Base-by-base conservation (phyloP, 2,113 vertebrate species). In the Elaphurus davidianus region DNA sequence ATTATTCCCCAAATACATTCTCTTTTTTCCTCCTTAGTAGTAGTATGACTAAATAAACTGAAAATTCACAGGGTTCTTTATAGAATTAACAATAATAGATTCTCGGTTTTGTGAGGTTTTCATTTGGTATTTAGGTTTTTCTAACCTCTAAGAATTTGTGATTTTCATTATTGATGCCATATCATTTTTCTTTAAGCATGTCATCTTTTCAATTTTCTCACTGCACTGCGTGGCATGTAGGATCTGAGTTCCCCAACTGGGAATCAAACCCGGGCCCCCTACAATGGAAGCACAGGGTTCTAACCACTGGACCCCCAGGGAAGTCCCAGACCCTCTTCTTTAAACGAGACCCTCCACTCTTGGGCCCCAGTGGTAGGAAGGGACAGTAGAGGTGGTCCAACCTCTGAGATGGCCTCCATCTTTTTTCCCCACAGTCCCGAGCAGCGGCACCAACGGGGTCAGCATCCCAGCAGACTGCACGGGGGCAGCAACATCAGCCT, bases 381-480 rank as follows among this genome's bases (percentile, higher is more conserved):
- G 50, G 33, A 89, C 16, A 19, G 93, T 8, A 3, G 14, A 52
- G 1, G 16, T 28, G 36, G 43, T 5, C 14, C 19, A 3, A n/a
- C n/a, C 11, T 54, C 52, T 1, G 0, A 0, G 17, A 43, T 0
- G 0, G 76, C 6, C 3, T 7, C 90, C 88, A 28, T 94, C 43
- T 13, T 5, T 36, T 87, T 97, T 74, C n/a, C 0, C 0, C 93
- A 2, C 96, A 99, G 99, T 98, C 98, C 99, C 99, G 28, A 99
- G 98, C 99, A 99, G 99, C 93, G 99, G 99, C 99, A 99, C 99
- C 96, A 99, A 99, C 6, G 99, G 99, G 79, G 99, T 99, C 97
- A 99, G 99, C 92, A 98, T 99, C 98, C 98, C 98, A 1, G 98
- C 99, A 90, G 99, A 99, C 85, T 98, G 98, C 81, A 94, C 94